These are phyloP conservation scores for Chironex yamaguchii DNA, from an alignment of 30 jellyfish, hydroid and myxozoan species.

Conservation along the genomic window DNA sequence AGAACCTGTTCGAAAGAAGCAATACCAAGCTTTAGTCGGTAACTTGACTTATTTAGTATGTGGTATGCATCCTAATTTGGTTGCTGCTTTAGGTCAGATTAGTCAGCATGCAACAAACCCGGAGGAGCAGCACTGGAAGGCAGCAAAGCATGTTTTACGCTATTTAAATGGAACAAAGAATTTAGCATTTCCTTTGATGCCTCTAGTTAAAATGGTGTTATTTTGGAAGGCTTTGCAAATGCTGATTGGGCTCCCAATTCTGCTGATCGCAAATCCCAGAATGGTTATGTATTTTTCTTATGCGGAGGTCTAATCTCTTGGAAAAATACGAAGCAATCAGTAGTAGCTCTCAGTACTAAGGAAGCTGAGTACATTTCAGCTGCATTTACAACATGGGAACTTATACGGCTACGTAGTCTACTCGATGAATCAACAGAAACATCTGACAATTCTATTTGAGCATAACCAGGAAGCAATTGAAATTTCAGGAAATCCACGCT, in stretches of 20 bases:
- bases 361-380: constrained; percentile 53
- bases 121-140: constrained; percentile 5
- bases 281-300: constrained; percentile 20
- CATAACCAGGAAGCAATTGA: too few species aligned
- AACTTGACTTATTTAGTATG: too few species aligned
- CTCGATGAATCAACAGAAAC: too few species aligned
- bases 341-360: constrained; percentile 9
- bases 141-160: constrained; percentile 42
- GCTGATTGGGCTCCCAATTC: constrained; percentile 47
- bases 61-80: too few species aligned
- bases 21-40: too few species aligned
- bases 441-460: too few species aligned
- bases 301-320: constrained; percentile 30
- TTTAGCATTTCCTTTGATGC: background rate
- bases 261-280: constrained; percentile 31
- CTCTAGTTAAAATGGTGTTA: background rate
- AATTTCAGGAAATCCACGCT: constrained; percentile 52
- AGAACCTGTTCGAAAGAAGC: too few species aligned
- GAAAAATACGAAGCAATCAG: constrained; percentile 51
- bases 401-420: background rate
- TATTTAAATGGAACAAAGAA: constrained; percentile 42
- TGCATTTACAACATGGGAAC: constrained; percentile 10
- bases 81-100: too few species aligned
- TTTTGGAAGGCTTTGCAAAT: constrained; percentile 20
- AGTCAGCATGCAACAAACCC: constrained; percentile 35